phyloP scores from a whole-genome alignment of 1,140 invertebrate species.

The Pectinophora gossypiella region DNA sequence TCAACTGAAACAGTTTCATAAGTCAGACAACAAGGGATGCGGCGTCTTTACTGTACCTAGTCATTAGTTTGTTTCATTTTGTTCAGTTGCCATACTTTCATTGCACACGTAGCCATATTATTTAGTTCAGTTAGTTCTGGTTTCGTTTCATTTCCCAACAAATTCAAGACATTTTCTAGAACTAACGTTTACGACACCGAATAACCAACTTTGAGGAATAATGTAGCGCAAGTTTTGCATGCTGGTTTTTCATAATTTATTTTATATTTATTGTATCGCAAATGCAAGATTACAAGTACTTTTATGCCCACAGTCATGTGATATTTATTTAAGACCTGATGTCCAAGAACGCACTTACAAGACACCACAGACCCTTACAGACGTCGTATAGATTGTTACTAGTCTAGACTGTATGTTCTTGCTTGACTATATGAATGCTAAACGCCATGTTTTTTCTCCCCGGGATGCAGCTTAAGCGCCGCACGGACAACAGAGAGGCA shows the following conservation, averaged over 20 bases:
- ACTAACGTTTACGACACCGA: neutral
- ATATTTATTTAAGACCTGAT: no score
- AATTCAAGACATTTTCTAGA: neutral
- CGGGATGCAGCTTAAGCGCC: conserved; percentile 68
- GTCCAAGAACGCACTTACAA: no score
- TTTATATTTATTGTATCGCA: no score
- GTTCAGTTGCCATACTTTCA: conserved; percentile 5
- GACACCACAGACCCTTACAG: no score
- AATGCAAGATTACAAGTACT: no score
- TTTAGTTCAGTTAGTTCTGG: conserved; percentile 19
- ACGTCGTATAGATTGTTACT: neutral
- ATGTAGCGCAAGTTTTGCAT: neutral
- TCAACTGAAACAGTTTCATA: no score
- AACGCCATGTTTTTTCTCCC: conserved; percentile 30
- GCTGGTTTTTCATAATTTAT: neutral
- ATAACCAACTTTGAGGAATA: conserved; percentile 2
- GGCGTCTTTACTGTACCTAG: no score
- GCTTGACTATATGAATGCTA: no score
- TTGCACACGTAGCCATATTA: conserved; percentile 20
- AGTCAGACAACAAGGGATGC: no score
- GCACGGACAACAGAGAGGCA: conserved; percentile 41
- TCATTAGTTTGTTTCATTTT: conserved; percentile 17
- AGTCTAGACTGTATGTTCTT: neutral
- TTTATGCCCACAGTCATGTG: no score
- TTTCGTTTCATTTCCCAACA: neutral